Percentiles rank a stretch among this genome's conserved stretches.
Evolutionary conservation across 2,888 invertebrate genomes (phyloP).

Genomic region (Mythimna loreyi): DNA sequence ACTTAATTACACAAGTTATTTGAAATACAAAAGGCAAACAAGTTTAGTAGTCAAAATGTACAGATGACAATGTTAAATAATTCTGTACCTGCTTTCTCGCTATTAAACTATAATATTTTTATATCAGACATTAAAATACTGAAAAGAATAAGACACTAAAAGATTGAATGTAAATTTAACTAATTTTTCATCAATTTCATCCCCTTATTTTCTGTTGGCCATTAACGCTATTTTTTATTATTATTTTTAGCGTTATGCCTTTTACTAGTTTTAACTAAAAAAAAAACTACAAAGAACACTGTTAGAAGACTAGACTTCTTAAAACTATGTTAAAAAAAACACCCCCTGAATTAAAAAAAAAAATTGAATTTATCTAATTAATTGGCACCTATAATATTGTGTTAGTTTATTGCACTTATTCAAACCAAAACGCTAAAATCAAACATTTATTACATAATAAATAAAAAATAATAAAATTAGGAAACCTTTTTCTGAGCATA

Average conservation of each 20-base stretch:
- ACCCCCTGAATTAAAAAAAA: constrained; percentile 37
- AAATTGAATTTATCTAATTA: constrained; percentile 42
- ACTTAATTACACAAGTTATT: not conserved
- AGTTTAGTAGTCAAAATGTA: not conserved
- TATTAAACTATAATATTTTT: not conserved
- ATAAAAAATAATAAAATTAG: constrained; percentile 71
- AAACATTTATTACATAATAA: constrained; percentile 41
- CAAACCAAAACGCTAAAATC: constrained; percentile 41
- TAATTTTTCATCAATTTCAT: not conserved
- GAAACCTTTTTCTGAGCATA: constrained; percentile 80
- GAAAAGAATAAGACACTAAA: constrained; percentile 2
- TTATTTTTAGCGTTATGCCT: constrained; percentile 4
- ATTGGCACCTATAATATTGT: constrained; percentile 61
- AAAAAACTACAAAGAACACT: constrained; percentile 46
- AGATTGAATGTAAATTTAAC: not conserved
- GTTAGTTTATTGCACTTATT: constrained; percentile 62
- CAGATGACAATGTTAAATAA: not conserved
- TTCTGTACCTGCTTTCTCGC: not conserved
- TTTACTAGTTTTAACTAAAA: constrained; percentile 8
- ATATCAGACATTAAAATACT: constrained; percentile 19
- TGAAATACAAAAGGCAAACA: not conserved
- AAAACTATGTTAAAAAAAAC: constrained; percentile 52
- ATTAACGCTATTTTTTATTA: not conserved
- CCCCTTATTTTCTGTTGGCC: not conserved
- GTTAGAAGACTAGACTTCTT: constrained; percentile 66